phyloP scores from a whole-genome alignment of 2,888 invertebrate species.

The Mesorhabditis sp. region DNA sequence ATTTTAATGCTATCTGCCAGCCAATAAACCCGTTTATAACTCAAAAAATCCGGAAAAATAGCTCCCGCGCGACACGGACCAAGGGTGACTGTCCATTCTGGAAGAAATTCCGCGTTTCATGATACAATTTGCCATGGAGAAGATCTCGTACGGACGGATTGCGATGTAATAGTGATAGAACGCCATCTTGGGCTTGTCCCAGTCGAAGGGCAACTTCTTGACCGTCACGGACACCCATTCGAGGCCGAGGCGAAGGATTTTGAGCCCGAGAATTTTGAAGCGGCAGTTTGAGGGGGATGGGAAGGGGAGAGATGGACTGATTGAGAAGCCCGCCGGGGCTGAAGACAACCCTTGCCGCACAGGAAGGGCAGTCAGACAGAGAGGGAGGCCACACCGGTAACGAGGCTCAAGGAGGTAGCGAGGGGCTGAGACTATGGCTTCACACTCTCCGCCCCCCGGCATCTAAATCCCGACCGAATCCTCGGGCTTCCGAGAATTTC shows the following conservation, averaged over 20 bases:
- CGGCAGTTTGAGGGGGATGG: slow-evolving; percentile 7
- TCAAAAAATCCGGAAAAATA: background rate
- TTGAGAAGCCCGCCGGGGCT: too few species aligned
- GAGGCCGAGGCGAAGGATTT: background rate
- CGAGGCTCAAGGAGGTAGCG: too few species aligned
- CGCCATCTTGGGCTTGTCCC: background rate
- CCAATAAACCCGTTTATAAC: background rate
- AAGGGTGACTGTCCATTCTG: background rate
- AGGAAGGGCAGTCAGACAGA: too few species aligned
- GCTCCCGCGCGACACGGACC: background rate
- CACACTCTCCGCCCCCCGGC: too few species aligned
- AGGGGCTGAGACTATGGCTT: too few species aligned
- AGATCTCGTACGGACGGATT: background rate
- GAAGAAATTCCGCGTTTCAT: slow-evolving; percentile 1
- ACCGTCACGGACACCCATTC: background rate
- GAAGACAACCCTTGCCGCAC: too few species aligned
- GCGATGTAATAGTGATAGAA: background rate
- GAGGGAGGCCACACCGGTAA: too few species aligned
- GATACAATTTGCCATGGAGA: background rate
- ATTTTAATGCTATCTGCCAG: background rate
- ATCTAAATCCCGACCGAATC: too few species aligned
- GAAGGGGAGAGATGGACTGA: too few species aligned
- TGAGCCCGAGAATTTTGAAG: background rate
- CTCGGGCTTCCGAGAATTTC: too few species aligned
- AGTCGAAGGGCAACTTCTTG: background rate